phyloP scores from a whole-genome alignment of 37 sponge, comb jelly and placozoan species.

The Oopsacas minuta region DNA sequence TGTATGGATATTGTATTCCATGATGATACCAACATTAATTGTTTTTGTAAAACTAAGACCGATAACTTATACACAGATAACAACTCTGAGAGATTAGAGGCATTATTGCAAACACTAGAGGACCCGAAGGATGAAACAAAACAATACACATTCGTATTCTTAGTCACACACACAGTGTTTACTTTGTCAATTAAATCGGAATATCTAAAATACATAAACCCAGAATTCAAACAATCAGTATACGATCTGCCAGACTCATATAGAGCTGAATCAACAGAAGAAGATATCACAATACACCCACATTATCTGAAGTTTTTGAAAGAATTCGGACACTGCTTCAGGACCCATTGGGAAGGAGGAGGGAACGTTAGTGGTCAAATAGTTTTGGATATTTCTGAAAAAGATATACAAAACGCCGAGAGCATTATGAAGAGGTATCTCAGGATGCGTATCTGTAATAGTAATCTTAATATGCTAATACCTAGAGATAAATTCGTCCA shows the following conservation, averaged over 20 bases:
- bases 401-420: neutral
- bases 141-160: slow-evolving; percentile 1
- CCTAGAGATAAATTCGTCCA: neutral
- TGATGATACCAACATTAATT: neutral
- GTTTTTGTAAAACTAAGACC: neutral
- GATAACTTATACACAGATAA: neutral
- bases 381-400: neutral
- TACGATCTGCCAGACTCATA: neutral
- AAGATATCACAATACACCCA: neutral
- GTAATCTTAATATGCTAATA: neutral
- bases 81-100: neutral
- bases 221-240: neutral
- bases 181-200: neutral
- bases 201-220: neutral
- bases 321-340: neutral
- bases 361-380: neutral
- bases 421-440: neutral
- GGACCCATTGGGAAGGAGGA: neutral
- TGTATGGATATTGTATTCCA: neutral
- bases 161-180: neutral
- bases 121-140: too few relatives aligned
- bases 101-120: too few relatives aligned
- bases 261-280: neutral
- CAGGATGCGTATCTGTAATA: neutral
- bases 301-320: neutral